phyloP scores from a whole-genome alignment of 2,113 vertebrate species.

The Caloenas nicobarica region DNA sequence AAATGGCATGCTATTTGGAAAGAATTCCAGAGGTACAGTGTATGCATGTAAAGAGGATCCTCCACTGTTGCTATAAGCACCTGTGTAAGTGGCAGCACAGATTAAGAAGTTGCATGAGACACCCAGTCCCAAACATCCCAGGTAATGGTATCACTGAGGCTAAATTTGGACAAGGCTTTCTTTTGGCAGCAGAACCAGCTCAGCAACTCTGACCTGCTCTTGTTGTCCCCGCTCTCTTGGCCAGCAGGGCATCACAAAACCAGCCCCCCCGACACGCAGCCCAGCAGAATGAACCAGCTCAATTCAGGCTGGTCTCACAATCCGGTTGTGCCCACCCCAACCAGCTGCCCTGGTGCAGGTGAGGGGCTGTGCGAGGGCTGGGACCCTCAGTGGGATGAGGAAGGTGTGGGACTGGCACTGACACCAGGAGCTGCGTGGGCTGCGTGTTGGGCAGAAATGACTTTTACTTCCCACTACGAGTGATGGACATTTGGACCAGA shows the following conservation, averaged over 20 bases:
- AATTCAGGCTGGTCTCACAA: neutral
- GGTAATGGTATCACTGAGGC: no score
- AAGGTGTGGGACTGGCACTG: neutral
- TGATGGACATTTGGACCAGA: no score
- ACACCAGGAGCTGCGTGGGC: fast-evolving
- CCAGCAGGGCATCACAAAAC: neutral
- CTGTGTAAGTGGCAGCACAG: neutral
- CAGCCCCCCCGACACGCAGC: fast-evolving
- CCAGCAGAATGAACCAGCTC: neutral
- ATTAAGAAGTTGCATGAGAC: neutral
- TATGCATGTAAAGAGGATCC: neutral
- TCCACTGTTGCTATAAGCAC: neutral
- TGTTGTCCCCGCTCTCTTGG: neutral
- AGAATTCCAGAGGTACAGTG: fast-evolving
- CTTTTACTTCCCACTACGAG: neutral
- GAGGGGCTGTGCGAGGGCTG: neutral
- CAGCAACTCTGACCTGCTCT: neutral
- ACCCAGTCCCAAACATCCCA: neutral
- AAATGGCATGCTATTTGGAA: neutral
- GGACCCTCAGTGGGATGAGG: neutral
- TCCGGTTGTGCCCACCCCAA: neutral
- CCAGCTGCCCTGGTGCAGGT: neutral
- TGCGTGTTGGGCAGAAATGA: neutral
- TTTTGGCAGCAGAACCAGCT: neutral
- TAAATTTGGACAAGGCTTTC: neutral